phyloP scores from a whole-genome alignment of 2,113 vertebrate genomes.

The Tricholaema leucomelas region DNA sequence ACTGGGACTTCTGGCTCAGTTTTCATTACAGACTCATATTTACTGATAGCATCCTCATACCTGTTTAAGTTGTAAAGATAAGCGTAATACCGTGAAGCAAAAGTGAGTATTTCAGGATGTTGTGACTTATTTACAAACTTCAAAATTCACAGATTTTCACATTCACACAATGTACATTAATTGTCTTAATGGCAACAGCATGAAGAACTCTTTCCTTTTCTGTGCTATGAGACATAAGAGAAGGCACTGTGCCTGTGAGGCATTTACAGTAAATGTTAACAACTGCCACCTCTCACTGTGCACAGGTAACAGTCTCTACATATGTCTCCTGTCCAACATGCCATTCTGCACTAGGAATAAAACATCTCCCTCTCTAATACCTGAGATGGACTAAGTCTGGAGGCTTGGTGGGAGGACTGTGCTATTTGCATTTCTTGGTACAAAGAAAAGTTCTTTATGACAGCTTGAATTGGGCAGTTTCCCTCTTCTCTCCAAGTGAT shows the following conservation, averaged over 20 bases:
- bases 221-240: not conserved
- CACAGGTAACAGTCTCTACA: not conserved
- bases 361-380: not conserved
- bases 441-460: not conserved
- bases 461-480: not conserved
- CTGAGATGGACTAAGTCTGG: not conserved
- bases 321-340: not conserved
- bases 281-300: accelerated
- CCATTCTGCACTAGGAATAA: not conserved
- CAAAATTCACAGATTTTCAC: not conserved
- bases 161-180: not conserved
- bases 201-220: not conserved
- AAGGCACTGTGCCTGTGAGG: not conserved
- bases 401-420: not conserved
- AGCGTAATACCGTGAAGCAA: not conserved
- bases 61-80: constrained; percentile 67
- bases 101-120: not conserved
- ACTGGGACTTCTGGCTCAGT: constrained; percentile 84
- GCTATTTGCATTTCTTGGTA: not conserved
- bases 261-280: not conserved
- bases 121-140: not conserved
- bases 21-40: constrained; percentile 90
- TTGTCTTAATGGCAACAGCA: not conserved
- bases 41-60: constrained; percentile 88
- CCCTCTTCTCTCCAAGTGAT: not conserved